phyloP scores from a whole-genome alignment of 2,888 invertebrate genomes.

The Oxyteleia sp. region DNA sequence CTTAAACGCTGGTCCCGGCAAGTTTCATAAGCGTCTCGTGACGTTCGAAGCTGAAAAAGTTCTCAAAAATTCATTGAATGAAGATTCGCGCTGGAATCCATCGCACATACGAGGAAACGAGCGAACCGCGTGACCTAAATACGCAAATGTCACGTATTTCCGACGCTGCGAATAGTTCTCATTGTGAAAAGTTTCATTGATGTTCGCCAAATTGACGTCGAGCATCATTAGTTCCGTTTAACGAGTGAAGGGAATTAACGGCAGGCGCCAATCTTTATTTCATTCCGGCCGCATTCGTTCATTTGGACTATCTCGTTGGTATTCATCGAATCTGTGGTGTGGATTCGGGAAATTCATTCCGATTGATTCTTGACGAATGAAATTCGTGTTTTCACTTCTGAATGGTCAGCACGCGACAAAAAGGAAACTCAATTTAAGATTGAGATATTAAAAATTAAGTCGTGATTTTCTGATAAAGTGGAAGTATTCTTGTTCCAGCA shows the following conservation, averaged over 20 bases:
- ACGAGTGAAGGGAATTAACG: conserved; percentile 65
- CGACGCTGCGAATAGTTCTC: conserved; percentile 61
- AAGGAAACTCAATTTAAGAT: not conserved
- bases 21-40: conserved; percentile 4
- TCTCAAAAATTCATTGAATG: conserved; percentile 49
- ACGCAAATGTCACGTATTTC: conserved; percentile 70
- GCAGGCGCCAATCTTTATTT: conserved; percentile 58
- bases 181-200: conserved; percentile 71
- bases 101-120: conserved; percentile 40
- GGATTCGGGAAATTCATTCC: not conserved
- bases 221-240: conserved; percentile 69
- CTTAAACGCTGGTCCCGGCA: conserved; percentile 14
- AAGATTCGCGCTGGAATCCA: conserved; percentile 28
- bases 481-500: not conserved
- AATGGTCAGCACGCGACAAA: not conserved
- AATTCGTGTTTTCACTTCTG: conserved; percentile 12
- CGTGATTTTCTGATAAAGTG: not conserved
- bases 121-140: conserved; percentile 55
- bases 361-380: conserved; percentile 33
- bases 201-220: conserved; percentile 65
- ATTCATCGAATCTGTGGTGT: conserved; percentile 16
- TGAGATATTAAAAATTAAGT: not conserved
- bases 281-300: conserved; percentile 11
- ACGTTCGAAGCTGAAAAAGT: not conserved
- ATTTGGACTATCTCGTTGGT: conserved; percentile 32